A percentile compares a stretch with the other conserved stretches of the same genome.
These are phyloP conservation scores for Cotesia typhae DNA, from an alignment of 1,140 invertebrate genomes.

Conservation along the genomic window DNA sequence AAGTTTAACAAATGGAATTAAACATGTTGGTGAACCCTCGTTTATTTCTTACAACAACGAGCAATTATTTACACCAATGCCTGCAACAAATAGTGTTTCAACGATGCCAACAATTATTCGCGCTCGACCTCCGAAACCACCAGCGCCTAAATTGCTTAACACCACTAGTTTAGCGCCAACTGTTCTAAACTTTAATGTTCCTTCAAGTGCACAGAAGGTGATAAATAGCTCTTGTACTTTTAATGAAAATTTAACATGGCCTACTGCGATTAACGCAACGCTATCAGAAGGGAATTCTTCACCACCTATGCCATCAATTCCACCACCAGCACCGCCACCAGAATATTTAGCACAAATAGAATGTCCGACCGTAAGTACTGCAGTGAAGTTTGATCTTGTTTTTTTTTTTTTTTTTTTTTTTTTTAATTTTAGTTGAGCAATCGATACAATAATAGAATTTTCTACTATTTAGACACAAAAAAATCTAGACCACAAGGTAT, in stretches of 20 bases:
- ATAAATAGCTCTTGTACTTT: neutral
- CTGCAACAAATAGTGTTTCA: conserved; percentile 26
- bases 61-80: conserved; percentile 35
- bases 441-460: conserved; percentile 16
- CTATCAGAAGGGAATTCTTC: conserved; percentile 60
- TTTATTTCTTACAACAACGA: conserved; percentile 55
- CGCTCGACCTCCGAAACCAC: conserved; percentile 54
- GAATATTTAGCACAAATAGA: conserved; percentile 59
- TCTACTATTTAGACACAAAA: conserved; percentile 45
- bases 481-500: conserved; percentile 71
- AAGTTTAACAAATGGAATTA: conserved; percentile 39
- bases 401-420: neutral
- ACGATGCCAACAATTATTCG: conserved; percentile 75
- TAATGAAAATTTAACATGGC: conserved; percentile 12
- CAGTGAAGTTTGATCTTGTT: neutral
- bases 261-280: conserved; percentile 42
- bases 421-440: conserved; percentile 8
- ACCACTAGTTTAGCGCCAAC: conserved; percentile 41
- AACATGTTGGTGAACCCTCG: conserved; percentile 49
- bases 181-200: conserved; percentile 34
- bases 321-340: conserved; percentile 76
- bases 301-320: conserved; percentile 80
- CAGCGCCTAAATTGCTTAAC: conserved; percentile 43
- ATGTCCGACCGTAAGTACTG: conserved; percentile 43
- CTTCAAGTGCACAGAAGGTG: neutral